Conservation (phyloP, 2,888 invertebrate genomes). For the Drosophila colorata region DNA sequence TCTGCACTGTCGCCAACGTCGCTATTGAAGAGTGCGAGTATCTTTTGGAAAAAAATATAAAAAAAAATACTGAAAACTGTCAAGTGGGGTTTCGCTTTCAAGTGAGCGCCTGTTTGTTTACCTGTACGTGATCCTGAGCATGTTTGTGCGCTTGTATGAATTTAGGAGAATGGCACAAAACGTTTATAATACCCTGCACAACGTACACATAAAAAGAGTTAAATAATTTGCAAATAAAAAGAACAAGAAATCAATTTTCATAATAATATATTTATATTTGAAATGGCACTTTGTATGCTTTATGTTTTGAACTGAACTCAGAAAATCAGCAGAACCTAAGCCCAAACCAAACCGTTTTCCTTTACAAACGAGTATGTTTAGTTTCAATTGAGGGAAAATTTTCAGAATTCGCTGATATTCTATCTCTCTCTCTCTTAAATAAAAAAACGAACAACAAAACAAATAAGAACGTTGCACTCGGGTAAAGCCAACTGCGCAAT, state of each 20-base stretch:
- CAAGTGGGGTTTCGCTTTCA: slow-evolving; percentile 63
- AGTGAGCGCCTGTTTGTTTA: slow-evolving; percentile 58
- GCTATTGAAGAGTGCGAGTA: slow-evolving; percentile 56
- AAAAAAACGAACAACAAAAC: too few species aligned
- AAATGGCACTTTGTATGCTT: too few species aligned
- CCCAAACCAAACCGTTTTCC: too few species aligned
- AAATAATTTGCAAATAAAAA: background rate
- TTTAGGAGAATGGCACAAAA: slow-evolving; percentile 28
- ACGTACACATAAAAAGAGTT: background rate
- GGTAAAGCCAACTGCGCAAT: too few species aligned
- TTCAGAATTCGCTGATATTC: too few species aligned
- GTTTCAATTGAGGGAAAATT: too few species aligned
- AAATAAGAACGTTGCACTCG: too few species aligned
- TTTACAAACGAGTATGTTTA: too few species aligned
- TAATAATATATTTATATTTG: background rate
- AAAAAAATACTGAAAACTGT: slow-evolving; percentile 31
- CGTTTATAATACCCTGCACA: slow-evolving; percentile 41
- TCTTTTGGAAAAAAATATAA: slow-evolving; percentile 35
- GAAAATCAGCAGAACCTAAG: too few species aligned
- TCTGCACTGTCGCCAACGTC: slow-evolving; percentile 47
- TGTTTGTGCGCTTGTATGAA: slow-evolving; percentile 14
- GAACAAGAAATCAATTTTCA: too few species aligned
- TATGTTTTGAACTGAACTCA: too few species aligned
- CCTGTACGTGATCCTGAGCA: slow-evolving; percentile 20
- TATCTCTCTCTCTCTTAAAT: too few species aligned